Evolutionary conservation across 2,113 vertebrate genomes (phyloP).

Genomic region (Poeciliopsis prolifica): DNA sequence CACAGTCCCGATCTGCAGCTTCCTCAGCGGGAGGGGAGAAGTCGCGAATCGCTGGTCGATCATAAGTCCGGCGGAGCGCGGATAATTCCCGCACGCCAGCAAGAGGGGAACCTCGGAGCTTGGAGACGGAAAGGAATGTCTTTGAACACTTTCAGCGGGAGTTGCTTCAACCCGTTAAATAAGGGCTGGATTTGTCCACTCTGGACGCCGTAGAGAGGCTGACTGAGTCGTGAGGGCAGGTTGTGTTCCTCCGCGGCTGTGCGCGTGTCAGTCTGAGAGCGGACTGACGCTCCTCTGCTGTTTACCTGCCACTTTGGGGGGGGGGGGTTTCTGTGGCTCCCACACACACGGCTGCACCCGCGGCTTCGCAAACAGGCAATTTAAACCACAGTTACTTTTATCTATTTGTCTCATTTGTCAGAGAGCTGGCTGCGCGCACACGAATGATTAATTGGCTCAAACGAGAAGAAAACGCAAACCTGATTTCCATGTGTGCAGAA

Average conservation of each 20-base stretch:
- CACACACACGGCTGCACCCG: background rate
- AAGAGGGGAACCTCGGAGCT: constrained; percentile 17
- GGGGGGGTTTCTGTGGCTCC: background rate
- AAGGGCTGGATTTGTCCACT: background rate
- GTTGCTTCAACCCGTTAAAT: constrained; percentile 15
- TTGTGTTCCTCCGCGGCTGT: constrained; percentile 11
- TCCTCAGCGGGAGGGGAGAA: constrained; percentile 13
- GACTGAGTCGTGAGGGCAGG: constrained; percentile 58
- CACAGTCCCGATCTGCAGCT: constrained; percentile 7
- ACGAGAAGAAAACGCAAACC: background rate
- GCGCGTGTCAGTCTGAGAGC: constrained; percentile 6
- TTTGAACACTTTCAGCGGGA: constrained; percentile 46
- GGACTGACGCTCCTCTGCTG: constrained; percentile 35
- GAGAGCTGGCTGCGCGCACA: background rate
- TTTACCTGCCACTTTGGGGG: constrained; percentile 49
- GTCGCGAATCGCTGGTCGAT: constrained; percentile 12
- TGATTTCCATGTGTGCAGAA: background rate
- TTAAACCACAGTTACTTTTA: background rate
- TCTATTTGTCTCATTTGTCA: background rate
- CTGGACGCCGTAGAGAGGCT: background rate
- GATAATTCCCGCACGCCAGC: background rate
- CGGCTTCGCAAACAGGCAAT: background rate
- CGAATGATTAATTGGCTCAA: background rate
- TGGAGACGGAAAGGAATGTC: constrained; percentile 22
- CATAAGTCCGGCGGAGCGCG: constrained; percentile 36